Base-by-base conservation (phyloP, 2,888 invertebrate genomes). In the Protonemura montana region DNA sequence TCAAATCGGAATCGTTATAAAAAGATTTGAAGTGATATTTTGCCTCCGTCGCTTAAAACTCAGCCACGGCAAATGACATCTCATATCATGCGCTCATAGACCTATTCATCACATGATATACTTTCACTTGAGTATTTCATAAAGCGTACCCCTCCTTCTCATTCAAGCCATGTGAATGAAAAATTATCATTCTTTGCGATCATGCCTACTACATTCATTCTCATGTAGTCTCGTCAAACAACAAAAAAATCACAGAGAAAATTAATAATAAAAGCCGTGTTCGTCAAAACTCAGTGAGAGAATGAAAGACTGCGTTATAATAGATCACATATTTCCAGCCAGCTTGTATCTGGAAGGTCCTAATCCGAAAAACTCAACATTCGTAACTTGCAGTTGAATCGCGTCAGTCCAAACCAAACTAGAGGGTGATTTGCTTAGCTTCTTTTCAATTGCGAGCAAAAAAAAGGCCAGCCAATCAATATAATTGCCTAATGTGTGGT, bases 401-500 rank as follows among this genome's bases (percentile, higher is more conserved):
- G 25, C 6, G 13, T 29, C 5, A 35, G 10, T n/a, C n/a, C n/a
- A n/a, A n/a, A n/a, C n/a, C n/a, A 30, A 25, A 35, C 5, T 35
- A 10, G 35, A 10, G 35, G 35, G 35, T 3, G 29, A 25, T 30
- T 83, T 42, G 26, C 82, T 21, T 82, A 59, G 59, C 21, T 21
- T 35, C 35, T 29, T n/a, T 82, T 29, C 82, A 82, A 82, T 28
- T 82, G 26, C 10, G 35, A 29, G 27, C 5, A 29, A 35, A 82
- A 82, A 82, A 28, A n/a, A 26, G 41, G 26, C n/a, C 42, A 35
- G 82, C 41, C 82, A 83, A 83, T 83, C 82, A 83, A 41, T 41
- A 35, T 82, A 29, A 82, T 82, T 82, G 82, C 21, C 59, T 82
- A 35, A 82, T 82, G 82, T 83, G 41, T 35, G 82, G 41, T n/a